Base-by-base conservation (phyloP, 2,797 vertebrate genomes). In the Anabas testudineus region DNA sequence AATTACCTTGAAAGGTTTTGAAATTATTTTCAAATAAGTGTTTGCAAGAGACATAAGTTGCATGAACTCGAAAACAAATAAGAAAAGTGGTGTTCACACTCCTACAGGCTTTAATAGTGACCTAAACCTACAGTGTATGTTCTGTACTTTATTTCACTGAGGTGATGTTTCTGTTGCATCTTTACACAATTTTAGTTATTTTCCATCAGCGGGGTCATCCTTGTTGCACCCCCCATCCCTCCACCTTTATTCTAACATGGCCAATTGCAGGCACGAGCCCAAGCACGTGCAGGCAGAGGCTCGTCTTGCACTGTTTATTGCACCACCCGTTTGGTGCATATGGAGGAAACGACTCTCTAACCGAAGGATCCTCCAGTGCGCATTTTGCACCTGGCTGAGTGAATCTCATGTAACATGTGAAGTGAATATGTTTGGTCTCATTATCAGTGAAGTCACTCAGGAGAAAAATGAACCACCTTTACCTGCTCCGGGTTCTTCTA, bases 181-280 rank as follows among this genome's bases (percentile, higher is more conserved):
- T 16, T 3, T 9, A 5, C 2, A 19, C 42, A 2, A 70, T 41
- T 60, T 63, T 22, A 9, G 4, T 47, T 26, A 5, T 36, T 66
- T 46, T 34, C 71, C 68, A 81, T 57, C 13, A 67, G n/a, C n/a
- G n/a, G 70, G 77, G 74, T 3, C 26, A 28, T 28, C 26, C 26
- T 28, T 2, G 2, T n/a, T n/a, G n/a, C n/a, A n/a, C n/a, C 1
- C 30, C 30, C 7, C 30, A 1, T 30, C 30, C 30, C n/a, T n/a
- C n/a, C n/a, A n/a, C n/a, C 21, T 24, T 22, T 45, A 1, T 26
- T 65, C 49, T 32, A 74, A 79, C 71, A 54, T 51, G 64, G 64
- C 81, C 82, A 90, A 87, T 90, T 86, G 87, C 26, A 67, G 71
- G 76, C 91, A 92, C 87, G 90, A 84, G 91, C 63, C 69, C 45